Percentiles rank a stretch among this genome's conserved stretches.
These are phyloP conservation scores for Ellobius talpinus DNA, from an alignment of 2,113 vertebrate genomes.

Conservation along the genomic window DNA sequence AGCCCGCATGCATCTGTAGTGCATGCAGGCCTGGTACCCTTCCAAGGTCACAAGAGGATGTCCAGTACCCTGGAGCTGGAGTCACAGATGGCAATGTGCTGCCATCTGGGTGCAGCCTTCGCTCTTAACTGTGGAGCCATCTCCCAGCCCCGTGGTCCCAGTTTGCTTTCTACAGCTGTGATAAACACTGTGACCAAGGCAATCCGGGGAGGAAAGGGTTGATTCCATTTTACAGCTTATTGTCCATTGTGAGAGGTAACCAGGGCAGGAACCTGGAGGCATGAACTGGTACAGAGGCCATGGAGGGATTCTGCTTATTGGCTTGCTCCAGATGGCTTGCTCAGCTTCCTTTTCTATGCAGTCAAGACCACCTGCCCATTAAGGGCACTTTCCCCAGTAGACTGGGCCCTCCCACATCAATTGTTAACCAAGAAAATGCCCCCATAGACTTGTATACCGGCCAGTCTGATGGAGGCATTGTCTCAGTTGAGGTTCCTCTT, in stretches of 20 bases:
- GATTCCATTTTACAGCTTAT: too few species aligned
- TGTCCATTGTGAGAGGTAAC: not conserved
- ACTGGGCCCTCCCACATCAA: too few species aligned
- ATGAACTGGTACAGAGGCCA: not conserved
- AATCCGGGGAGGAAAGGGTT: not conserved
- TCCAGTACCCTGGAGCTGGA: not conserved
- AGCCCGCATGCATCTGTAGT: too few species aligned
- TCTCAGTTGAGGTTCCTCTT: too few species aligned
- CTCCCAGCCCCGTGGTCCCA: not conserved
- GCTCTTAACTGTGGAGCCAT: not conserved
- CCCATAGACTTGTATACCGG: too few species aligned
- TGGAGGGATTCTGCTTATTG: not conserved
- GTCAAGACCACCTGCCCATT: not conserved
- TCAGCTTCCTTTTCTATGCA: not conserved
- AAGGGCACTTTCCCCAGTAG: too few species aligned
- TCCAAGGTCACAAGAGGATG: not conserved
- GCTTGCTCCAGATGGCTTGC: not conserved
- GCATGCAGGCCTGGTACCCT: not conserved
- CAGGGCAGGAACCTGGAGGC: not conserved
- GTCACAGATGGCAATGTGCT: not conserved
- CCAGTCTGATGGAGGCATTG: too few species aligned
- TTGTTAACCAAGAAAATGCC: too few species aligned
- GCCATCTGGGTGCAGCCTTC: not conserved
- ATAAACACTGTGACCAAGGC: not conserved
- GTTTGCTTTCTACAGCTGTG: not conserved